phyloP scores from a whole-genome alignment of 2,113 vertebrate species.

The Zingel zingel region DNA sequence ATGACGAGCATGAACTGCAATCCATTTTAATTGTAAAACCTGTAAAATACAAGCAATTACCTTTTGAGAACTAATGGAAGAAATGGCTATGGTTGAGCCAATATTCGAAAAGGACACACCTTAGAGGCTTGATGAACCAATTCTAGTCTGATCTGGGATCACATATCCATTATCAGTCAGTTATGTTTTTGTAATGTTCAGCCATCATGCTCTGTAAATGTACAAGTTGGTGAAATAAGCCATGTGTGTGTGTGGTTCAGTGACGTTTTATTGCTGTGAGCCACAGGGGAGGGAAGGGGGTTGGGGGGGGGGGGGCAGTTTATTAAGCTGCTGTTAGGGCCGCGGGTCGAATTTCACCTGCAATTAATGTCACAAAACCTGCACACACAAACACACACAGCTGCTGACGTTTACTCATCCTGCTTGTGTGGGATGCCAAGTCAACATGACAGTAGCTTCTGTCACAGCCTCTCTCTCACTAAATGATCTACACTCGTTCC shows the following conservation, averaged over 20 bases:
- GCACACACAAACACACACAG: conserved; percentile 42
- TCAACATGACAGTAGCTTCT: conserved; percentile 70
- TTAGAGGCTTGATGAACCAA: conserved; percentile 3
- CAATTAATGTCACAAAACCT: conserved; percentile 69
- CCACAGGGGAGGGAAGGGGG: conserved; percentile 37
- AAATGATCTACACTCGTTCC: conserved; percentile 23
- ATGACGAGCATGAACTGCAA: background rate
- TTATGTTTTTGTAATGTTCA: conserved; percentile 8
- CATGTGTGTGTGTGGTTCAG: background rate
- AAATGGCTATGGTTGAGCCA: background rate
- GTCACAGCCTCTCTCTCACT: conserved; percentile 41
- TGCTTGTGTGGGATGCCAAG: conserved; percentile 72
- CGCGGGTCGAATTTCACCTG: conserved; percentile 76
- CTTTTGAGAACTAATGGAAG: background rate
- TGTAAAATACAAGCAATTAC: background rate
- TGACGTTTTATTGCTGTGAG: conserved; percentile 63
- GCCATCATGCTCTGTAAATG: conserved; percentile 16
- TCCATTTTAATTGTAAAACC: background rate
- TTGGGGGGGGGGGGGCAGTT: conserved; percentile 16
- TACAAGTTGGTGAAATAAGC: background rate
- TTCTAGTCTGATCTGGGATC: background rate
- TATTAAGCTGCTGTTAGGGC: conserved; percentile 71
- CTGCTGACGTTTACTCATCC: conserved; percentile 79
- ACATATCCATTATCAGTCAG: background rate
- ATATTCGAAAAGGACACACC: background rate